A percentile compares a stretch with the other conserved stretches of the same genome.
Conservation (phyloP, 2,113 vertebrate genomes). For the Alexandromys fortis region DNA sequence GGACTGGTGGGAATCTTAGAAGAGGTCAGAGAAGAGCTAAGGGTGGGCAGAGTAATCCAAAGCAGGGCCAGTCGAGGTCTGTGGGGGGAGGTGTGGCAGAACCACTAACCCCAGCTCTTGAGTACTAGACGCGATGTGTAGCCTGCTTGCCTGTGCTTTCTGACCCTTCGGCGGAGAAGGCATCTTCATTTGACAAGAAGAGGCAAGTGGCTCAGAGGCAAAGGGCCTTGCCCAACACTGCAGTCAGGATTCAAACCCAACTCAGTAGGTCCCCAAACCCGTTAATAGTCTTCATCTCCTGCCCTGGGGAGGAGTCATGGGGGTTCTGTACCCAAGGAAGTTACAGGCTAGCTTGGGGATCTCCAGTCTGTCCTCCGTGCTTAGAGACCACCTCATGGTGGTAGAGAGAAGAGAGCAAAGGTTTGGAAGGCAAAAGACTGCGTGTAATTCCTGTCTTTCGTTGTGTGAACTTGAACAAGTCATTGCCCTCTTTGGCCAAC, state of each 20-base stretch:
- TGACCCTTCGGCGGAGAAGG: neutral
- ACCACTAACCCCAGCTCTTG: neutral
- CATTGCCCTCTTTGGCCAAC: neutral
- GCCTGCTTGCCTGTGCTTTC: neutral
- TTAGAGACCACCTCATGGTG: neutral
- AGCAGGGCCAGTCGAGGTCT: too few species aligned
- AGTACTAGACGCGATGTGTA: neutral
- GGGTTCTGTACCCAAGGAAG: neutral
- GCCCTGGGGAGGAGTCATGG: neutral
- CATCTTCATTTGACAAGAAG: neutral
- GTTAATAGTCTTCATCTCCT: neutral
- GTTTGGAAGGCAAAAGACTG: neutral
- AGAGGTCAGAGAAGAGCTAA: neutral
- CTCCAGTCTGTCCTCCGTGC: neutral
- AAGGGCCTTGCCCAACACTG: neutral
- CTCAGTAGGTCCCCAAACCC: neutral
- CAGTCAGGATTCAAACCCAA: neutral
- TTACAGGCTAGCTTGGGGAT: neutral
- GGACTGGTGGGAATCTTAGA: neutral
- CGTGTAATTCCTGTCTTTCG: neutral
- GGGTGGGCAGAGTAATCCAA: neutral
- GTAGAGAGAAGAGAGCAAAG: neutral
- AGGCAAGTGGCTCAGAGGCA: slow-evolving; percentile 30
- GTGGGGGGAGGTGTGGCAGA: neutral
- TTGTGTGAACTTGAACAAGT: neutral